Percentiles rank a stretch among this genome's conserved stretches.
Evolutionary conservation across 2,797 vertebrate genomes (phyloP).

Genomic region (Euthynnus affinis): DNA sequence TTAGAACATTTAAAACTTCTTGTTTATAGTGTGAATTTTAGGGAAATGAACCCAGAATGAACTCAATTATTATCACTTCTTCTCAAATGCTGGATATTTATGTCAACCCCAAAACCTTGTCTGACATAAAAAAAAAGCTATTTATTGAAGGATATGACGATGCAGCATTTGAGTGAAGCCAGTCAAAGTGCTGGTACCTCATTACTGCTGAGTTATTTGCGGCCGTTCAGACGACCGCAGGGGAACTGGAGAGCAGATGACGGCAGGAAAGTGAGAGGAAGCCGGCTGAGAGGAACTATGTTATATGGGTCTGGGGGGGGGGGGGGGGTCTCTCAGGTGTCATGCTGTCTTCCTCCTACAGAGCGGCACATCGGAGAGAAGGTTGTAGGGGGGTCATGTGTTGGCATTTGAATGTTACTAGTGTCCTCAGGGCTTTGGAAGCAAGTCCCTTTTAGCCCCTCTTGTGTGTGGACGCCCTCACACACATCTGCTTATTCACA

Average conservation of each 20-base stretch:
- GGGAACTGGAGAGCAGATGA: conserved; percentile 54
- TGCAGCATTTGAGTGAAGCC: conserved; percentile 13
- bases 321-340: conserved; percentile 53
- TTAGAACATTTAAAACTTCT: background rate
- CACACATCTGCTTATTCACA: background rate
- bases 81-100: background rate
- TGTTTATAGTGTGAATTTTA: background rate
- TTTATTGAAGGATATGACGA: background rate
- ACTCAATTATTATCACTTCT: background rate
- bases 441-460: background rate
- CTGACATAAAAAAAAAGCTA: background rate
- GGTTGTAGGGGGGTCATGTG: conserved; percentile 32
- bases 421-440: conserved; percentile 32
- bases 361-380: conserved; percentile 25
- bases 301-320: background rate
- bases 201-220: conserved; percentile 50
- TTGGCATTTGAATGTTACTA: conserved; percentile 59
- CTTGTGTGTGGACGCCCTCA: background rate
- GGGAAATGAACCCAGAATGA: background rate
- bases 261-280: conserved; percentile 45
- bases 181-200: background rate
- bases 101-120: background rate
- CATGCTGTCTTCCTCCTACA: conserved; percentile 44
- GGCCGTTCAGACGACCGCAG: conserved; percentile 20
- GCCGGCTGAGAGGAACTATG: conserved; percentile 28